Base-by-base conservation (phyloP, 2,113 vertebrate species). In the Aramus guarauna region DNA sequence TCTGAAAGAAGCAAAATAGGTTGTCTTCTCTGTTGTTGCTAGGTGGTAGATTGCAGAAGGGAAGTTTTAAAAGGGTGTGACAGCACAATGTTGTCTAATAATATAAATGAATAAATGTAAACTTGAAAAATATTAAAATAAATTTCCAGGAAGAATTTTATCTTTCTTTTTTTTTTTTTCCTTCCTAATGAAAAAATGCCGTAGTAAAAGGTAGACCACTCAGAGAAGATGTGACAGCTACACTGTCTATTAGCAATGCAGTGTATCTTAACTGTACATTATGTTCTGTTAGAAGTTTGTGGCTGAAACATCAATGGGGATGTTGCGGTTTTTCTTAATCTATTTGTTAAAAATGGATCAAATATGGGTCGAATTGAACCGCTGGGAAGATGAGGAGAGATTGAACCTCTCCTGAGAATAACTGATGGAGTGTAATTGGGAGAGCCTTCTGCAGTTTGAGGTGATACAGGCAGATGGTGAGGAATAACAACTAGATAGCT, bases 391-490 rank as follows among this genome's bases (percentile, higher is more conserved):
- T 63, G 48, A 71, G 27, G 63, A 74, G 72, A 86, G 63, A 11
- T 7, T 47, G 32, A 89, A 77, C 27, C 9, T 84, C 47, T 96
- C 52, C 43, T 34, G 73, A 75, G 56, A 60, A 11, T 55, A 72
- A 36, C 50, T 71, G 52, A 29, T 11, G 39, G 23, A 53, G 27
- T 68, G 34, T 20, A 27, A 2, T 12, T 77, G 68, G 37, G 80
- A 91, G 47, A 71, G 39, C 50, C 36, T 84, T 52, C 64, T 67
- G 76, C 13, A 32, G 43, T 72, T 75, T 67, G 84, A 89, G 84
- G 80, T 87, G 89, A n/a, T 81, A 36, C 12, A 80, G 58, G 60
- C 91, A 87, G 89, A 85, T 87, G 84, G 94, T 87, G 86, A 87
- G 47, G 36, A 92, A 80, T 80, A 88, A 77, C 85, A 69, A 88